These are phyloP conservation scores for Tinamus guttatus DNA, from an alignment of 2,113 vertebrate species.

Conservation along the genomic window DNA sequence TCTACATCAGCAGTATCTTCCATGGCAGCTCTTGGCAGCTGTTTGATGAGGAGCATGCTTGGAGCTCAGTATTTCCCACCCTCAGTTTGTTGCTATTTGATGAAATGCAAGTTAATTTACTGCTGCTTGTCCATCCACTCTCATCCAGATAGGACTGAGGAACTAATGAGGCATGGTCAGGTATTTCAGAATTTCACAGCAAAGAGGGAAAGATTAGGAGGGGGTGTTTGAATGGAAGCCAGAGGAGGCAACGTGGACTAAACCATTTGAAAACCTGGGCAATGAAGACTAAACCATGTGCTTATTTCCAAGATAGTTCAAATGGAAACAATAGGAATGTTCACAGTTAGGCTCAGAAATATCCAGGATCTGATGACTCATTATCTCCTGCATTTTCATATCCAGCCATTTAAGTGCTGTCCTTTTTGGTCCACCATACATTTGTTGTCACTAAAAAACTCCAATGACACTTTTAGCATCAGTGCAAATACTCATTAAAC, in stretches of 20 bases:
- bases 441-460: background rate
- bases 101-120: background rate
- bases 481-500: background rate
- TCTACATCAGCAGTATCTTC: background rate
- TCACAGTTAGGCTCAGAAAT: background rate
- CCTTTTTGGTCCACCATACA: background rate
- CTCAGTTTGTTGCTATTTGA: background rate
- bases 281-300: background rate
- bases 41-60: background rate
- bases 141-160: background rate
- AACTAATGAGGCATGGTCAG: background rate
- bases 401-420: background rate
- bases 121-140: background rate
- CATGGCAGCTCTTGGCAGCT: background rate
- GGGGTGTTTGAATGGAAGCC: background rate
- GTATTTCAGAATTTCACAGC: background rate
- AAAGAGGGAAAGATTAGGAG: background rate
- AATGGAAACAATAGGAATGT: background rate
- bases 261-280: background rate
- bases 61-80: background rate
- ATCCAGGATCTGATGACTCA: background rate
- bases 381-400: background rate
- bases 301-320: background rate
- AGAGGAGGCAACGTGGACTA: background rate
- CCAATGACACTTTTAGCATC: background rate